These are phyloP conservation scores for Hylaeus anthracinus DNA, from an alignment of 1,140 invertebrate genomes.

Conservation along the genomic window DNA sequence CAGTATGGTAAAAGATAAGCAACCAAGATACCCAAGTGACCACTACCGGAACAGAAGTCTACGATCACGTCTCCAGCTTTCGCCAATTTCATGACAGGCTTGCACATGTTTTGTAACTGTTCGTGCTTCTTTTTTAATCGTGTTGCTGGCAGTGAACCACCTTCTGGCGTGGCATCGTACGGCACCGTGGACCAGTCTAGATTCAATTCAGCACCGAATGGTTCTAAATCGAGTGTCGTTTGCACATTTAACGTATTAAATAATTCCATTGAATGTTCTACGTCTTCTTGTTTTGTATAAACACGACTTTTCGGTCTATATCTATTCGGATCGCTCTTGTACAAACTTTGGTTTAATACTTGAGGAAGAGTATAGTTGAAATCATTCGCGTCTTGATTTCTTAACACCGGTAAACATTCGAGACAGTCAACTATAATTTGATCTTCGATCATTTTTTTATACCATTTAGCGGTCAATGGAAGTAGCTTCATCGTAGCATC, in stretches of 20 bases:
- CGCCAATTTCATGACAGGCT: constrained; percentile 87
- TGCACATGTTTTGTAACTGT: constrained; percentile 94
- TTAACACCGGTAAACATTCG: constrained; percentile 57
- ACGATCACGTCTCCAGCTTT: constrained; percentile 85
- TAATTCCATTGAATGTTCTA: constrained; percentile 84
- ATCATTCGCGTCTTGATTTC: background rate
- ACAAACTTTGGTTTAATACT: constrained; percentile 84
- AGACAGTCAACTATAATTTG: constrained; percentile 71
- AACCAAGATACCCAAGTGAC: constrained; percentile 94
- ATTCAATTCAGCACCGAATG: constrained; percentile 77
- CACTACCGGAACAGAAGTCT: constrained; percentile 97
- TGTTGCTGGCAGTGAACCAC: constrained; percentile 88
- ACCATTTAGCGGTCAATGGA: constrained; percentile 87
- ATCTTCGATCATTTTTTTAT: constrained; percentile 78
- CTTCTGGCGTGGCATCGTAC: constrained; percentile 86
- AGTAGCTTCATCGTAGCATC: constrained; percentile 81
- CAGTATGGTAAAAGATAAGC: constrained; percentile 90
- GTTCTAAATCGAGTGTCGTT: constrained; percentile 70
- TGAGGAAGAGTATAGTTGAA: constrained; percentile 65
- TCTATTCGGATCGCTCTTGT: constrained; percentile 89
- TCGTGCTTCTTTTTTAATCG: constrained; percentile 91
- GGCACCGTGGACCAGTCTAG: constrained; percentile 87
- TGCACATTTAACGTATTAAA: constrained; percentile 74
- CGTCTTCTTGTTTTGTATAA: constrained; percentile 88
- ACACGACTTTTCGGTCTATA: constrained; percentile 87